A percentile compares a stretch with the other conserved stretches of the same genome.
Conservation (phyloP, 2,888 invertebrate species). For the Punctoribates punctum region DNA sequence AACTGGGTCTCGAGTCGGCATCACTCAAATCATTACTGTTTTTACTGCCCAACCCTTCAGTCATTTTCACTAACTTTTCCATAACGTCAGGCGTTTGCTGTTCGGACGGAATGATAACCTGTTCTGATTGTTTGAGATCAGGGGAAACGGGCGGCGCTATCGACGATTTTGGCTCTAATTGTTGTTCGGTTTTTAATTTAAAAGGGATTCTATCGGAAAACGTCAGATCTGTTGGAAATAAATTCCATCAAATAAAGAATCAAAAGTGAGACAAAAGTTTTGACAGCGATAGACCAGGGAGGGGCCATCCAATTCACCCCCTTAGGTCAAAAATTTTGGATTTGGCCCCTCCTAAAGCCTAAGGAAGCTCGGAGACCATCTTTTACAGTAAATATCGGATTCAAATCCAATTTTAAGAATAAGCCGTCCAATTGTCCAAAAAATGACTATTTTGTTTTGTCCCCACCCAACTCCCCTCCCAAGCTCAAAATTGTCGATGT, state of each 20-base stretch:
- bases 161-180: neutral
- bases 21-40: conserved; percentile 46
- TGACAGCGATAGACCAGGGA: no score
- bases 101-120: neutral
- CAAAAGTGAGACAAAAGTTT: no score
- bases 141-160: neutral
- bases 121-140: neutral
- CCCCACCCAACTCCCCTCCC: no score
- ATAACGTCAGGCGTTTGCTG: conserved; percentile 9
- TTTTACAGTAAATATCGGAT: no score
- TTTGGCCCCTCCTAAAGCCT: no score
- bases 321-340: no score
- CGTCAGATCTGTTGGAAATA: neutral
- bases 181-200: conserved; percentile 16
- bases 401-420: no score
- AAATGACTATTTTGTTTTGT: no score
- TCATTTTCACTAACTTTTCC: conserved; percentile 25
- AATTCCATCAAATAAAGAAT: neutral
- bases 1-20: conserved; percentile 78
- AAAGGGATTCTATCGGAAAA: conserved; percentile 12
- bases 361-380: no score
- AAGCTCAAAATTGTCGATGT: no score
- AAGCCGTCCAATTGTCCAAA: no score
- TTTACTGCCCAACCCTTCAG: conserved; percentile 4
- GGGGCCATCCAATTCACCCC: no score